phyloP scores from a whole-genome alignment of 2,113 vertebrate genomes.

The Lanius ludovicianus region DNA sequence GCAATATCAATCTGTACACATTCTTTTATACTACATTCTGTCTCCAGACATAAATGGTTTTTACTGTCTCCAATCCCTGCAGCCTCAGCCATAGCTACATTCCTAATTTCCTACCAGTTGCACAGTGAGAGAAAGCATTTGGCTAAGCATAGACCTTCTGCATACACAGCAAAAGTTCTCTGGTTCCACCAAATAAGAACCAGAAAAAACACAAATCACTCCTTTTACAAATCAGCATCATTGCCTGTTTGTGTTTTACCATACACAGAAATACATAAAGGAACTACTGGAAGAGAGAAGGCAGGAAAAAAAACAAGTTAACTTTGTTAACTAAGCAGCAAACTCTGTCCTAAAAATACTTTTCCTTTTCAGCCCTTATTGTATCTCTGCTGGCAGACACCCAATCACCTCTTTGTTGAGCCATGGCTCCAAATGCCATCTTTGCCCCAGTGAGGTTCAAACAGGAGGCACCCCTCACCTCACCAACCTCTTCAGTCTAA shows the following conservation, averaged over 20 bases:
- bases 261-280: background rate
- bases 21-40: background rate
- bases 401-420: background rate
- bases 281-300: background rate
- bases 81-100: background rate
- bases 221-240: background rate
- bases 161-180: background rate
- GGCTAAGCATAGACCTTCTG: background rate
- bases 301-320: background rate
- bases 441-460: background rate
- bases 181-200: background rate
- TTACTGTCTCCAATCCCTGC: background rate
- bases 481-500: background rate
- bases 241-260: background rate
- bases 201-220: background rate
- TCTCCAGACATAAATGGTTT: background rate
- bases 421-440: background rate
- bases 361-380: background rate
- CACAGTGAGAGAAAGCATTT: background rate
- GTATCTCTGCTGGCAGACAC: background rate
- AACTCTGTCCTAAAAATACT: background rate
- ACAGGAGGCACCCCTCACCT: background rate
- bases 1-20: background rate
- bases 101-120: background rate
- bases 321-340: background rate